phyloP scores from a whole-genome alignment of 2,797 vertebrate genomes.

The Rhincodon typus region DNA sequence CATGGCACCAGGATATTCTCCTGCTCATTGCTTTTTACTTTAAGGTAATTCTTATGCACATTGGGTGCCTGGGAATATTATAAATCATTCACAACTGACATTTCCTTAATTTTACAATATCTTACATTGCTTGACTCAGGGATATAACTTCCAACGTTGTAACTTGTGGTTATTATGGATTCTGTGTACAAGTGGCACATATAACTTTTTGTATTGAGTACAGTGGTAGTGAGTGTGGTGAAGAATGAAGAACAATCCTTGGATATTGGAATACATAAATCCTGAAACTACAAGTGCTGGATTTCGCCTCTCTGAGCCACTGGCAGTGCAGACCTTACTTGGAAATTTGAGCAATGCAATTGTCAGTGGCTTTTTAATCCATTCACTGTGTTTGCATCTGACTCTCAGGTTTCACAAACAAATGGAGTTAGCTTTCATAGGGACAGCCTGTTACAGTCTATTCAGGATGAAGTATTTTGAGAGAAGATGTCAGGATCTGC shows the following conservation, averaged over 20 bases:
- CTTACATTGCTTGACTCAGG: not conserved
- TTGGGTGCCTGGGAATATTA: not conserved
- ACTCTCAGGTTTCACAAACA: not conserved
- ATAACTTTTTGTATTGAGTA: not conserved
- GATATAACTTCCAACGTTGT: not conserved
- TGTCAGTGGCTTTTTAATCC: not conserved
- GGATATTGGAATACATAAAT: not conserved
- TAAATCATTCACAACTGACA: not conserved
- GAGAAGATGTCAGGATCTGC: not conserved
- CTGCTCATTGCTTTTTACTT: not conserved
- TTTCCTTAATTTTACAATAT: not conserved
- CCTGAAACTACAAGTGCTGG: no score
- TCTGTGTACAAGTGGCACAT: not conserved
- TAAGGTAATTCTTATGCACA: not conserved
- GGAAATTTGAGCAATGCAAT: not conserved
- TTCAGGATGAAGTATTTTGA: not conserved
- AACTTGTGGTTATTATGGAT: not conserved
- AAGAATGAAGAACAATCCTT: not conserved
- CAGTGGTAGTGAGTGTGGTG: not conserved
- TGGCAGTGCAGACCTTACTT: not conserved
- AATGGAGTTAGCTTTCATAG: not conserved
- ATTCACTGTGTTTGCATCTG: not conserved
- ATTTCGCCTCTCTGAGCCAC: not conserved
- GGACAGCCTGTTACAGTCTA: not conserved
- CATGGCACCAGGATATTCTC: not conserved